Evolutionary conservation across 2,113 vertebrate species (phyloP), one percentile per base, ranked within the genome.

Genomic region (Perca fluviatilis): DNA sequence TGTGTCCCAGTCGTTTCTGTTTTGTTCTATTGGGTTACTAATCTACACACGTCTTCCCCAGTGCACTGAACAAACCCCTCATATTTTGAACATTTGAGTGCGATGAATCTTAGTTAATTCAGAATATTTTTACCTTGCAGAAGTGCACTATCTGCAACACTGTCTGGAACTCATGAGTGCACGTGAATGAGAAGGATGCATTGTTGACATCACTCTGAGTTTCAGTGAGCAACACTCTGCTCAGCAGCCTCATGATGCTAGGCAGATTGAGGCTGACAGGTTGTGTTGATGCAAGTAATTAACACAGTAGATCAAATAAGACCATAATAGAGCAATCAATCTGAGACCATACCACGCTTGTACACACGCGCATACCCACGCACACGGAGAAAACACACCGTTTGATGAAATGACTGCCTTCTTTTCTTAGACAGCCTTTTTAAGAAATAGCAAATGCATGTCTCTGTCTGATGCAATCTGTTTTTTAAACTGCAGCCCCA

Each of bases 211-310:
- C 62, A 18, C 30, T 62, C 78, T 30, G 36, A 51, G 64, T 77
- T 83, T 65, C 58, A 74, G 74, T 43, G 77, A 82, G 65, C 43
- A 60, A 58, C 87, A 66, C 67, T 81, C 69, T 85, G 78, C 72
- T 83, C 70, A 36, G 69, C 71, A 69, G 81, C 70, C 82, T 84
- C 65, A 50, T 80, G 73, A 72, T 30, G 66, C 78, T 82, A 19
- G 63, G 70, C 74, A 90, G 88, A 93, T 91, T 88, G 88, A 84
- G 84, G 71, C 82, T 89, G 93, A 90, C 92, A 84, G 91, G 86
- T 86, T 90, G 89, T 90, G 90, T 91, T 91, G 91, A 92, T 94
- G 86, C 87, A 89, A 92, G 88, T 93, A 93, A 95, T 94, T 93
- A 43, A 90, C 85, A 84, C 80, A 79, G 78, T 84, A 90, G 86